Evolutionary conservation across 2,113 vertebrate species (phyloP), one percentile per base, ranked within the genome.

Genomic region (Istiophorus platypterus): DNA sequence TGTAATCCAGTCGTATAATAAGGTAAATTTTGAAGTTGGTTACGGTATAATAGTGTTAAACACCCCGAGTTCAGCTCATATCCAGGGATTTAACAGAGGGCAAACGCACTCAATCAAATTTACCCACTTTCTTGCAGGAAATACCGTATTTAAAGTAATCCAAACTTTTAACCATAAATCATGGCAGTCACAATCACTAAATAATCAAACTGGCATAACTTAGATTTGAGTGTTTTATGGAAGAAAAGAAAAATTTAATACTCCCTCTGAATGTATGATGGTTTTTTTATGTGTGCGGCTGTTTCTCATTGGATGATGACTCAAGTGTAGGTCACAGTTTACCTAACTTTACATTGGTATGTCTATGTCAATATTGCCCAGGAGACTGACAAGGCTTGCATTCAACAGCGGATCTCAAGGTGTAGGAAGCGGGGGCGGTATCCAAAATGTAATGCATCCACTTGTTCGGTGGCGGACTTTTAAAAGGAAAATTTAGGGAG

Each of bases 331-430:
- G 87, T 81, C 68, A 74, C 71, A 86, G 92, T 88, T 91, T 76
- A 76, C 69, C 67, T 58, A 84, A 83, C 88, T 92, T 91, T 86
- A 85, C 79, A 78, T 83, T 78, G 89, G 85, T 89, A 89, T 93
- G 84, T 90, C 81, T 90, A 12, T 82, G 90, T 91, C 86, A 93
- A 92, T 88, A 92, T 67, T 78, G 77, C 52, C 61, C 51, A 31
- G 67, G 67, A 73, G 54, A 82, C 75, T 51, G 81, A 90, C 88
- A 92, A 90, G 76, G 85, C 88, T 64, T 59, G 69, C 89, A 91
- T 92, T 93, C 83, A 88, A 85, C 66, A 64, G 82, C 73, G 54
- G 34, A 64, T 80, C 72, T 84, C 74, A 78, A 87, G 64, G 63
- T 81, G 79, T 47, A 10, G 69, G 66, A 72, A 52, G 47, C 74